Conservation (phyloP, 2,797 vertebrate genomes). For the Yasuhikotakia modesta region DNA sequence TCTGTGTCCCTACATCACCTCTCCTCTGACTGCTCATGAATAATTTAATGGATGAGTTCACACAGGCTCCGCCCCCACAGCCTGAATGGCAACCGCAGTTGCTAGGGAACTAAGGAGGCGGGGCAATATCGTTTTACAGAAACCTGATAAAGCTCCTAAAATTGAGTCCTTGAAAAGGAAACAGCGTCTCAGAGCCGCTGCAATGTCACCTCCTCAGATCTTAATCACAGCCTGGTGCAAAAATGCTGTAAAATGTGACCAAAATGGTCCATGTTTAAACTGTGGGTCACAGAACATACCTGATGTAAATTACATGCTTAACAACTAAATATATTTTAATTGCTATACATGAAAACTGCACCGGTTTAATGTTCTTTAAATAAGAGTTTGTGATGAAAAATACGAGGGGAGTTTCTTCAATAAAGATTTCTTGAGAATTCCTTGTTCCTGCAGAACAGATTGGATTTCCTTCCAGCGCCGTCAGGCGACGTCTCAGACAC, state of each 20-base stretch:
- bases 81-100: slow-evolving; percentile 37
- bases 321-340: too few species aligned
- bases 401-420: neutral
- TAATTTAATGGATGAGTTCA: slow-evolving; percentile 54
- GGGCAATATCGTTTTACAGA: slow-evolving; percentile 56
- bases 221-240: neutral
- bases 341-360: too few species aligned
- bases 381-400: too few species aligned
- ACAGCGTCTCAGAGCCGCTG: slow-evolving; percentile 29
- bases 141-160: slow-evolving; percentile 51
- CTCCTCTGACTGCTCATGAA: too few species aligned
- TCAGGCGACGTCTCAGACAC: too few species aligned
- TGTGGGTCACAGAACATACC: too few species aligned
- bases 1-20: slow-evolving; percentile 36
- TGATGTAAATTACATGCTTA: too few species aligned
- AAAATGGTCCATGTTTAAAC: neutral
- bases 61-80: slow-evolving; percentile 28
- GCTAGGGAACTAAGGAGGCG: slow-evolving; percentile 38
- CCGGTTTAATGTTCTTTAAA: too few species aligned
- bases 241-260: neutral
- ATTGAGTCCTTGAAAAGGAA: slow-evolving; percentile 31
- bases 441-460: slow-evolving; percentile 8
- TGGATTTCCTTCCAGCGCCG: slow-evolving; percentile 10
- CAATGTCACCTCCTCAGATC: neutral
- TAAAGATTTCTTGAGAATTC: slow-evolving; percentile 25